Base-by-base conservation (phyloP, 2,113 vertebrate genomes). In the Montifringilla adamsi region DNA sequence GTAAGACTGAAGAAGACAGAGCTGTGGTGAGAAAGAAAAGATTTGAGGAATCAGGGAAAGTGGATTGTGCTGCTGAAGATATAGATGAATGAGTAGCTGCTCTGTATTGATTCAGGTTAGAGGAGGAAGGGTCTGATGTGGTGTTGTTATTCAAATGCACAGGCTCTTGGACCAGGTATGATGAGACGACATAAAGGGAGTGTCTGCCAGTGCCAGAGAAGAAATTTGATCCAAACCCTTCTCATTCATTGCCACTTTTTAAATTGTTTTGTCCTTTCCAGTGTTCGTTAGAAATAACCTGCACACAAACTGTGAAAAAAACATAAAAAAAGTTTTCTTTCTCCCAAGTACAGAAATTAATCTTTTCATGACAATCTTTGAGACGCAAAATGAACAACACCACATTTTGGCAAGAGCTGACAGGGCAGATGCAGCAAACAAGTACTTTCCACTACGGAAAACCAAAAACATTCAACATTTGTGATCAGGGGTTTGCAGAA, bases 401-500 rank as follows among this genome's bases (percentile, higher is more conserved):
- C 64, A 74, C 3, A 47, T 97, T 96, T 91, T 96, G 93, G 81
- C 95, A 97, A 96, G 87, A 94, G 16, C 50, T 93, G 60, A 77
- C 39, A 73, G 60, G 52, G 72, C 82, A 95, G 35, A 73, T 93
- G 59, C 46, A 92, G 44, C 56, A 87, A 88, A 96, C 39, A 70
- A 81, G 80, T 81, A 67, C 53, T 96, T 97, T 94, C 90, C 86
- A 80, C 91, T 60, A 47, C 68, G 83, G 90, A 87, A 91, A 96
- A 95, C 70, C 52, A 94, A 95, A 97, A 97, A 26, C 31, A 87
- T 90, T 83, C 47, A 69, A 87, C 69, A 80, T 97, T 89, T 97
- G 89, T 93, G 84, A 96, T 90, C 75, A n/a, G 60, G 7, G 59
- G 83, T 97, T 96, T 97, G 84, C 95, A 87, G 90, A 95, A 81